phyloP scores from a whole-genome alignment of 1,140 invertebrate species.

The Coptotermes formosanus region DNA sequence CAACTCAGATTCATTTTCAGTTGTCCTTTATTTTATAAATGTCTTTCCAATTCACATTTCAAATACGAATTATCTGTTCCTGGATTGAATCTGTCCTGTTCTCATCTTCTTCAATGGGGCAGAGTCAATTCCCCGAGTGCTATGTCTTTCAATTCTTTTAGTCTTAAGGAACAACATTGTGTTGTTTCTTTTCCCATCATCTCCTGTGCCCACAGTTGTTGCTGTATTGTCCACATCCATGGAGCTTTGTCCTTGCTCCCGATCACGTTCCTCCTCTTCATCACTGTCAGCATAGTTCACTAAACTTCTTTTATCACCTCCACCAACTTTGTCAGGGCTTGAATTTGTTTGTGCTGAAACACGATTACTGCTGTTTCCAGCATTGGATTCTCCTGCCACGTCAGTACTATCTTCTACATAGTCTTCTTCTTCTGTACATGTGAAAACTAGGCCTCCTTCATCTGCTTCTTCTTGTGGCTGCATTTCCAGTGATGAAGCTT shows the following conservation, averaged over 20 bases:
- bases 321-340: background rate
- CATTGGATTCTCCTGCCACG: background rate
- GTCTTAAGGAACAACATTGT: conserved; percentile 18
- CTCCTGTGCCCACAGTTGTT: background rate
- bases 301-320: background rate
- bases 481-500: background rate
- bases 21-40: background rate
- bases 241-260: background rate
- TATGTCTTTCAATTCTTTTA: conserved; percentile 28
- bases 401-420: background rate
- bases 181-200: background rate
- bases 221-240: conserved; percentile 3
- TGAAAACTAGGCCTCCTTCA: background rate
- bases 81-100: conserved; percentile 10
- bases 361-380: background rate
- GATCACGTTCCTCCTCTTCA: background rate
- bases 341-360: background rate
- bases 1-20: background rate
- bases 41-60: background rate
- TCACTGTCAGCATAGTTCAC: conserved; percentile 11
- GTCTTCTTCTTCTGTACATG: background rate
- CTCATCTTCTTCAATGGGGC: conserved; percentile 15
- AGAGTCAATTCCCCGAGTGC: background rate
- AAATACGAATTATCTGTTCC: background rate
- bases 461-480: background rate